A percentile compares a stretch with the other conserved stretches of the same genome.
Evolutionary conservation across 2,888 invertebrate species (phyloP).

Genomic region (Drosophila limbata): DNA sequence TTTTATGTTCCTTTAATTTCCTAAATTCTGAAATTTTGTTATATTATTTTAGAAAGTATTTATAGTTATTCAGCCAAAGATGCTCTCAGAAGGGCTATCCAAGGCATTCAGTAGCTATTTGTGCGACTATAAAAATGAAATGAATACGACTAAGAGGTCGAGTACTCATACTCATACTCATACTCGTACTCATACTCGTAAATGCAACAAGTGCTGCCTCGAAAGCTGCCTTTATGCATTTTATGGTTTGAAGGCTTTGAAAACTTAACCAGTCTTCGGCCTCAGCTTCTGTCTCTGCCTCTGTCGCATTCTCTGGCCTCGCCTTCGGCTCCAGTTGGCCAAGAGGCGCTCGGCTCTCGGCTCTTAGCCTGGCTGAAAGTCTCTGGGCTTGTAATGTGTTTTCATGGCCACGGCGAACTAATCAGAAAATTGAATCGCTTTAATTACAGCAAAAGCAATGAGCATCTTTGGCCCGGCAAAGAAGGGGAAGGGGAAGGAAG

Average conservation of each 20-base stretch:
- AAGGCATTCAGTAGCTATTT: not conserved
- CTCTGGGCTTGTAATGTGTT: slow-evolving; percentile 58
- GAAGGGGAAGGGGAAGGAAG: slow-evolving; percentile 14
- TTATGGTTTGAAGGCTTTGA: slow-evolving; percentile 57
- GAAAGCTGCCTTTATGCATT: slow-evolving; percentile 69
- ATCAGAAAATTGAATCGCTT: slow-evolving; percentile 85
- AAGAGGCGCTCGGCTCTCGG: not conserved
- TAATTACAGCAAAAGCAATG: slow-evolving; percentile 85
- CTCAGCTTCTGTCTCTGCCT: not conserved
- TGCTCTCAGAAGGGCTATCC: not conserved
- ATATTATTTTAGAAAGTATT: not conserved
- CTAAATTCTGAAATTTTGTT: too few relatives aligned
- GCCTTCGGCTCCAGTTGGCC: not conserved
- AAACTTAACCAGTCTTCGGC: slow-evolving; percentile 33
- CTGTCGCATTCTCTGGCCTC: not conserved
- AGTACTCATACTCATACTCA: slow-evolving; percentile 13
- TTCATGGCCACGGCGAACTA: slow-evolving; percentile 82
- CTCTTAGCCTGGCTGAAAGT: slow-evolving; percentile 7
- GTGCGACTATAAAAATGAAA: slow-evolving; percentile 3
- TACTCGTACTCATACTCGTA: slow-evolving; percentile 31
- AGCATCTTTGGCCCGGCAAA: slow-evolving; percentile 48
- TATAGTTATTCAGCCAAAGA: not conserved
- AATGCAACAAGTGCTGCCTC: slow-evolving; percentile 48
- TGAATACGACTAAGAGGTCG: not conserved
- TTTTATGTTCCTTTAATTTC: not conserved